phyloP scores from a whole-genome alignment of 2,888 invertebrate genomes.

The Leptinotarsa juncta region DNA sequence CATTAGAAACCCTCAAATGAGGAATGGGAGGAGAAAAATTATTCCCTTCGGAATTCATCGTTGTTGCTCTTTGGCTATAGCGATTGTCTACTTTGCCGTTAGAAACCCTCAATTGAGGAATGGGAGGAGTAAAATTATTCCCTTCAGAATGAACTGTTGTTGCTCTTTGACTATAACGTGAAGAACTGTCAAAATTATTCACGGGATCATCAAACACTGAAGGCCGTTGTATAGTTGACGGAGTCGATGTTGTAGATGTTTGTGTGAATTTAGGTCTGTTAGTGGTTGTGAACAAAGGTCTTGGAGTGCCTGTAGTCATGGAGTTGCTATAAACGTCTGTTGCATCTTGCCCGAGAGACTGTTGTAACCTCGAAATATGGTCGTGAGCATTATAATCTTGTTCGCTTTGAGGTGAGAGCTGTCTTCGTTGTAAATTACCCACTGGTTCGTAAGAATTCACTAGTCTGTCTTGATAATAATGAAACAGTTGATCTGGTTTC shows the following conservation, averaged over 20 bases:
- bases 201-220: constrained; percentile 46
- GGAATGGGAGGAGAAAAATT: constrained; percentile 68
- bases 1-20: constrained; percentile 68
- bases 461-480: constrained; percentile 66
- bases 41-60: constrained; percentile 67
- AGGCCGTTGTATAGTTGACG: constrained; percentile 53
- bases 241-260: constrained; percentile 65
- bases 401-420: constrained; percentile 71
- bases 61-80: constrained; percentile 59
- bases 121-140: constrained; percentile 67
- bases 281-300: constrained; percentile 77
- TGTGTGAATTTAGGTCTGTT: constrained; percentile 67
- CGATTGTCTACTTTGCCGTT: constrained; percentile 51
- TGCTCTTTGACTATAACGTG: constrained; percentile 51
- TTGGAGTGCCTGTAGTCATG: constrained; percentile 72
- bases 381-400: constrained; percentile 67
- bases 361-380: constrained; percentile 70
- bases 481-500: constrained; percentile 47
- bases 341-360: constrained; percentile 74
- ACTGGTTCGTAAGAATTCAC: constrained; percentile 63
- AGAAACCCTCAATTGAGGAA: constrained; percentile 70
- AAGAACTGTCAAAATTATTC: constrained; percentile 50
- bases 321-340: constrained; percentile 78
- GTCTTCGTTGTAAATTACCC: constrained; percentile 73
- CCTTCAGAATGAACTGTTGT: constrained; percentile 67